Evolutionary conservation across 2,113 vertebrate genomes (phyloP).

Genomic region (Alces alces): DNA sequence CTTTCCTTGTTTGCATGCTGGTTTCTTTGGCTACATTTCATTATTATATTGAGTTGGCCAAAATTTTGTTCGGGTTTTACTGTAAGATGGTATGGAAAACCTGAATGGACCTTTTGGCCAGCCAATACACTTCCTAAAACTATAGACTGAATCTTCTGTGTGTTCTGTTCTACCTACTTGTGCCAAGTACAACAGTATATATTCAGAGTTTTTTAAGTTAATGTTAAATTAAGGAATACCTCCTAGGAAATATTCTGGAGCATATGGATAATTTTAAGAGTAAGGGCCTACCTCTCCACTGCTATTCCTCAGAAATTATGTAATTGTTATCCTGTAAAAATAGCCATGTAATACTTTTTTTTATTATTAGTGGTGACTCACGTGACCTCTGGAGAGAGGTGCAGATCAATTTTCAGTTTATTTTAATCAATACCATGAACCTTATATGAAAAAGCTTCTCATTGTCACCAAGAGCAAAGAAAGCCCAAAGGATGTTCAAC

Average conservation of each 20-base stretch:
- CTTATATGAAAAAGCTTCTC: not conserved
- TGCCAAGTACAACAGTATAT: not conserved
- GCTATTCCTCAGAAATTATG: not conserved
- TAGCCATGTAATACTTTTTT: not conserved
- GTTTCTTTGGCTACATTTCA: not conserved
- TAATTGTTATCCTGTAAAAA: not conserved
- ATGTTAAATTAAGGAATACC: not conserved
- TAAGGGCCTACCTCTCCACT: not conserved
- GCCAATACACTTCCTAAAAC: not conserved
- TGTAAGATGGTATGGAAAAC: not conserved
- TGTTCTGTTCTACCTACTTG: not conserved
- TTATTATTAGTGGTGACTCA: slow-evolving; percentile 22
- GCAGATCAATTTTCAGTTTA: slow-evolving; percentile 53
- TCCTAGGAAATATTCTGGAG: not conserved
- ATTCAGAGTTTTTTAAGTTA: not conserved
- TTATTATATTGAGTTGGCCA: not conserved
- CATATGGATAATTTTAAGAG: not conserved
- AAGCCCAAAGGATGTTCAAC: slow-evolving; percentile 25
- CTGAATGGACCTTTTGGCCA: not conserved
- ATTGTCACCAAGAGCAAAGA: slow-evolving; percentile 39
- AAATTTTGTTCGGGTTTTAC: not conserved
- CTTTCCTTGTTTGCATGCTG: not conserved
- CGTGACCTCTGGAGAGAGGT: not conserved
- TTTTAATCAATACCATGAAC: slow-evolving; percentile 50
- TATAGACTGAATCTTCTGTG: not conserved